These are phyloP conservation scores for Amphipyra tragopoginis DNA, from an alignment of 2,888 invertebrate genomes.

Conservation along the genomic window DNA sequence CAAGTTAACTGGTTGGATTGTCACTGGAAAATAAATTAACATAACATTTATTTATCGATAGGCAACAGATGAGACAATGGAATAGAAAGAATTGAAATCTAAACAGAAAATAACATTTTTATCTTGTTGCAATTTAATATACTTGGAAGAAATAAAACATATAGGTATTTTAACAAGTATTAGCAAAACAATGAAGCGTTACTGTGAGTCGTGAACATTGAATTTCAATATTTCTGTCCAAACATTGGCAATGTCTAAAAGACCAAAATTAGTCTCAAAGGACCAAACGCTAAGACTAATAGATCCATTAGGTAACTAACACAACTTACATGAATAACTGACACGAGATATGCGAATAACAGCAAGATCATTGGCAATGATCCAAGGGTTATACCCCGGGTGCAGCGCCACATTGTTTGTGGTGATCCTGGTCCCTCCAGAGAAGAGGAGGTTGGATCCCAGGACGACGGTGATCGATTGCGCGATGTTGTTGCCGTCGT, in stretches of 20 bases:
- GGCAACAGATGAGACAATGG: too few species aligned
- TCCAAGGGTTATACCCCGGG: constrained; percentile 65
- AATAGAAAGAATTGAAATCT: neutral
- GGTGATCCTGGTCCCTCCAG: constrained; percentile 66
- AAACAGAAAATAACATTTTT: too few species aligned
- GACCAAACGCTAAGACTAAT: neutral
- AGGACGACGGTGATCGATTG: constrained; percentile 63
- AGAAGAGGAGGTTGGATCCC: constrained; percentile 68
- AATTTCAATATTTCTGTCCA: too few species aligned
- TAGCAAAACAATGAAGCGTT: too few species aligned
- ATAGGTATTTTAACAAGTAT: too few species aligned
- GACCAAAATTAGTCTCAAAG: neutral
- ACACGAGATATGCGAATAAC: constrained; percentile 58
- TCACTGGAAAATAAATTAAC: constrained; percentile 57
- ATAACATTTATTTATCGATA: constrained; percentile 27
- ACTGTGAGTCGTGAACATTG: too few species aligned
- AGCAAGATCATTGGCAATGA: constrained; percentile 68
- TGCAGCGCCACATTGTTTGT: constrained; percentile 57
- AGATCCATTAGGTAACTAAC: neutral
- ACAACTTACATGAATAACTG: constrained; percentile 62
- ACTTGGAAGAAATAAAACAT: too few species aligned
- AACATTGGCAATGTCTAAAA: too few species aligned
- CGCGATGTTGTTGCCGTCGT: constrained; percentile 63
- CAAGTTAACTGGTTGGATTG: constrained; percentile 65
- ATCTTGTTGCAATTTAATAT: too few species aligned